These are phyloP conservation scores for Oncorhynchus mykiss DNA, from an alignment of 2,113 vertebrate genomes.

Conservation along the genomic window DNA sequence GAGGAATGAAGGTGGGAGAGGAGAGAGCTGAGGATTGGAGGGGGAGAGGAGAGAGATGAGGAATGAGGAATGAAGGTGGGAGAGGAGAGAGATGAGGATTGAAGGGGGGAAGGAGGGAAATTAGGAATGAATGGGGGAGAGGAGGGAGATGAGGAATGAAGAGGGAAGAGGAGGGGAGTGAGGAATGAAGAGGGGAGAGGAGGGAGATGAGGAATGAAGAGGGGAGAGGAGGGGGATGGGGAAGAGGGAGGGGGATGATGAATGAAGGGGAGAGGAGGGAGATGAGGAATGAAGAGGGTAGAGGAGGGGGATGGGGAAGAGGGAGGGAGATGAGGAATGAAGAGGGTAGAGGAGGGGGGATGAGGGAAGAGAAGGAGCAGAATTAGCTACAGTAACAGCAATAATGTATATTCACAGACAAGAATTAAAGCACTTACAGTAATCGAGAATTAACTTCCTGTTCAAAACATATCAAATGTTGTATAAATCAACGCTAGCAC, in stretches of 20 bases:
- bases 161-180: no score
- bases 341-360: no score
- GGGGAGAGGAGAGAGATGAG: no score
- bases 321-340: no score
- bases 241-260: no score
- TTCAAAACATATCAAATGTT: neutral
- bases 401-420: neutral
- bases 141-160: no score
- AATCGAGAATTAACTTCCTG: neutral
- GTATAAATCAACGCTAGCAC: neutral
- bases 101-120: neutral
- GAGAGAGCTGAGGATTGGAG: neutral
- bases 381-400: neutral
- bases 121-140: no score
- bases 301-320: neutral
- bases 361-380: neutral
- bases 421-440: neutral
- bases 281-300: neutral
- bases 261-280: neutral
- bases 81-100: no score
- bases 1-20: no score
- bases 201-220: neutral
- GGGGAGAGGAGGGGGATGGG: neutral
- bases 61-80: neutral
- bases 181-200: no score